Evolutionary conservation across 2,113 vertebrate species (phyloP), one percentile per base, ranked within the genome.

Genomic region (Dasyurus viverrinus): DNA sequence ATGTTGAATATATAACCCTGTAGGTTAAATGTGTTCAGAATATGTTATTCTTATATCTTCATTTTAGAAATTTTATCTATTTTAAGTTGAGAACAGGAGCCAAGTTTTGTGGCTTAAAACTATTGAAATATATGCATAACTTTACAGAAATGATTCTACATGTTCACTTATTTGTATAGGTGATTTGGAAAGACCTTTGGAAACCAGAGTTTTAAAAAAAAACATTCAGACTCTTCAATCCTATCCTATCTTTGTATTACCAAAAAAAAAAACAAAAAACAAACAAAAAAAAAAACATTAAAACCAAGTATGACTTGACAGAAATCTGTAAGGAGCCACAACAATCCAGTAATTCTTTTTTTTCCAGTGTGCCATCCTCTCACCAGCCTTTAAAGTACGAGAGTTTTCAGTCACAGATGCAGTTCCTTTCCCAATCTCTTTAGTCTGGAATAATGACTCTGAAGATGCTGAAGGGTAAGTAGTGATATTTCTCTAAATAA

Each of bases 341-440:
- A 76, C n/a, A 84, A 84, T 8, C 60, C 60, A n/a, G 25, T 10
- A 0, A 8, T 89, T 46, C 95, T 26, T 94, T 57, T 84, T 91
- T 93, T 94, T 97, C 4, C 93, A 99, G 99, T 99, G 99, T 97
- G 99, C 99, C 89, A 99, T 99, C 95, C 98, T 99, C 96, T 99
- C 99, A 60, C 99, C 98, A 55, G 99, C 99, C 89, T 99, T 99
- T 97, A 99, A 99, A 98, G 99, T 99, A 90, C 96, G 99, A 97
- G 99, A 99, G 53, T 99, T 99, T 95, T 98, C 99, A 8, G 98
- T 99, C 96, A 99, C 98, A 68, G 99, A 99, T 98, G 98, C 98
- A 52, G 98, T 98, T 47, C 98, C 99, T 16, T 99, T 99, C 92
- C 98, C 99, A 92, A 98, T 99, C 94, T 99, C 99, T 89, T 96